A percentile compares a stretch with the other conserved stretches of the same genome.
These are phyloP conservation scores for Dicerorhinus sumatrensis DNA, from an alignment of 2,113 vertebrate species.

Conservation along the genomic window DNA sequence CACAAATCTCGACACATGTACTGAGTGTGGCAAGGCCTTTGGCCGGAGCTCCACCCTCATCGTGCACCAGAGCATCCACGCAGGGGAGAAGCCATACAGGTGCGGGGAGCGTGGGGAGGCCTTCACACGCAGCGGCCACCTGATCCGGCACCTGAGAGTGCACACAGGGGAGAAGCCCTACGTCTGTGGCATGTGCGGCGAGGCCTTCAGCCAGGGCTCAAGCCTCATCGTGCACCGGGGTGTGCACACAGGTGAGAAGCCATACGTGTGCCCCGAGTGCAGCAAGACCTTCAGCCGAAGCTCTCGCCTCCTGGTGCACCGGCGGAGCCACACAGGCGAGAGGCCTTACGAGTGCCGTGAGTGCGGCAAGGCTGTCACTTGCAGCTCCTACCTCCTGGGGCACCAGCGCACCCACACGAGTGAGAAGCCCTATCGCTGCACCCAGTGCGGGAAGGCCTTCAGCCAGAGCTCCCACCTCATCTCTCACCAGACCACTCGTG, in stretches of 20 bases:
- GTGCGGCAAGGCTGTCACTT: conserved; percentile 26
- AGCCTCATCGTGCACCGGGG: no score
- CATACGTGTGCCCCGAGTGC: no score
- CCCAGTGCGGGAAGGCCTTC: conserved; percentile 42
- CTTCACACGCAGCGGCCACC: neutral
- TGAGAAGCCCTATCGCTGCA: neutral
- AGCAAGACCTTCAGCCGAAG: no score
- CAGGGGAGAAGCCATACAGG: neutral
- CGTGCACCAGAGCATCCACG: neutral
- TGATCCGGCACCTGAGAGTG: neutral
- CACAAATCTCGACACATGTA: neutral
- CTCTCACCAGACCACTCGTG: conserved; percentile 25
- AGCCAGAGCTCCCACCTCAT: conserved; percentile 42
- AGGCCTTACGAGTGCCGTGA: conserved; percentile 13
- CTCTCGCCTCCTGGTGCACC: no score
- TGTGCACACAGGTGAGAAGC: no score
- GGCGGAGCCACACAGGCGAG: neutral
- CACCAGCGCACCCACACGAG: neutral
- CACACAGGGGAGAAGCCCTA: conserved; percentile 51
- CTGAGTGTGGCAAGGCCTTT: neutral
- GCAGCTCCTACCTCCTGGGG: neutral
- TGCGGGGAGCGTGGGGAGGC: conserved; percentile 21
- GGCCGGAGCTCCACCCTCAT: neutral
- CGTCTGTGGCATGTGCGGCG: neutral
- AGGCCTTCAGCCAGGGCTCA: no score